Evolutionary conservation across 2,797 vertebrate genomes (phyloP), one percentile per base, ranked within the genome.

Genomic region (Pangasius krempfi): DNA sequence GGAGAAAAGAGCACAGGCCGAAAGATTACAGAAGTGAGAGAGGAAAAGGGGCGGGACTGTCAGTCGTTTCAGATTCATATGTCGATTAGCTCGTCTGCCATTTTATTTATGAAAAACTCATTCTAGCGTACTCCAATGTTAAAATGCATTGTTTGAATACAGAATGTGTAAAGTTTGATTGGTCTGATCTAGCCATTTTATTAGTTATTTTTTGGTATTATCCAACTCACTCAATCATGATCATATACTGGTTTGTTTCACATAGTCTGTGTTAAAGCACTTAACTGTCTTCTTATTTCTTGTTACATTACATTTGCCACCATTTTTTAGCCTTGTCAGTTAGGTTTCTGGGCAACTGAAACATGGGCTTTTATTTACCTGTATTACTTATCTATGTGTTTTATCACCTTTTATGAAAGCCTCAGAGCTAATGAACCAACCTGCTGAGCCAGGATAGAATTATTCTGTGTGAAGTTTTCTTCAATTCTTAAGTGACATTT

Each of bases 401-500:
- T 12, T 50, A 12, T 85, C 27, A 25, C 44, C n/a, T n/a, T n/a
- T n/a, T 27, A 44, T 62, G 20, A 64, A 84, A 76, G 14, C 58
- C 12, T n/a, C 13, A 66, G 27, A 18, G 30, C 5, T 83, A 83
- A 72, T 73, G 50, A 87, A 73, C 52, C 13, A 44, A 18, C 50
- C 78, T 70, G 86, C 76, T 72, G 79, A 18, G 50, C 30, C 52
- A 27, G 66, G 52, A 56, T 27, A 60, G 66, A 30, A 88, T 70
- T 56, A 44, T 78, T 66, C 62, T 80, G n/a, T 22, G 8, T 33
- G 60, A 68, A 50, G 50, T 33, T 85, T 58, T 62, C 13, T 85
- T 78, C 10, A 60, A 78, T 54, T 54, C 54, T 66, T 40, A 52
- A 68, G 33, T 78, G 81, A 85, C 83, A 58, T 85, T 88, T 88